phyloP scores from a whole-genome alignment of 1,140 invertebrate species.

The Neelides sp. region DNA sequence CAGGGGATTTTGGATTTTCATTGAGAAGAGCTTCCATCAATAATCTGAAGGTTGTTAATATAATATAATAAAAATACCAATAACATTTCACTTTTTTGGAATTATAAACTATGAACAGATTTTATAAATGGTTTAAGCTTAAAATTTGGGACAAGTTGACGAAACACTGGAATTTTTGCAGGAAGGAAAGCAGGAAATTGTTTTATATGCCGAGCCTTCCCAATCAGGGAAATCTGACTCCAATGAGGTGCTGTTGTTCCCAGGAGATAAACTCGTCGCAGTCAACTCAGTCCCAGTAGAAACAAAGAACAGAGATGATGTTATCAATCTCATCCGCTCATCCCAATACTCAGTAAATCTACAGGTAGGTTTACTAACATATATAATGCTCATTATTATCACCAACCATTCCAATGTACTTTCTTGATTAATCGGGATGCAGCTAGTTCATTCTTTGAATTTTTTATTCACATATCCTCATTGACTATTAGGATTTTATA shows the following conservation, averaged over 20 bases:
- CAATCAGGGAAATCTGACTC: conserved; percentile 61
- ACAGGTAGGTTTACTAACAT: too few species aligned
- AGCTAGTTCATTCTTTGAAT: background rate
- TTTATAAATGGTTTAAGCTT: background rate
- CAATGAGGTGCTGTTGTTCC: conserved; percentile 48
- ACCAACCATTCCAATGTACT: too few species aligned
- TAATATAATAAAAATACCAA: too few species aligned
- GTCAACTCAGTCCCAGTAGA: conserved; percentile 78
- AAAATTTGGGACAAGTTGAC: background rate
- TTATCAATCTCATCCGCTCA: conserved; percentile 81
- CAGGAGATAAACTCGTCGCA: conserved; percentile 81
- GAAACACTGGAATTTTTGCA: conserved; percentile 4
- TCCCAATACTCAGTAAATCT: conserved; percentile 68
- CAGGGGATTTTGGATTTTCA: conserved; percentile 89
- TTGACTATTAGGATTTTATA: too few species aligned
- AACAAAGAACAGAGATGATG: conserved; percentile 72
- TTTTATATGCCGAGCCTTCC: conserved; percentile 83
- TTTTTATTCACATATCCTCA: too few species aligned
- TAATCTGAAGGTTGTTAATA: conserved; percentile 28
- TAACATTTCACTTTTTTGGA: too few species aligned
- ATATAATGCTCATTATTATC: too few species aligned
- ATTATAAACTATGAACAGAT: too few species aligned
- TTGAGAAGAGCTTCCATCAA: conserved; percentile 60
- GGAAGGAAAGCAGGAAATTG: conserved; percentile 47
- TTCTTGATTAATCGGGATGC: too few species aligned